Evolutionary conservation across 2,888 invertebrate genomes (phyloP).

Genomic region (Diploptera punctata): DNA sequence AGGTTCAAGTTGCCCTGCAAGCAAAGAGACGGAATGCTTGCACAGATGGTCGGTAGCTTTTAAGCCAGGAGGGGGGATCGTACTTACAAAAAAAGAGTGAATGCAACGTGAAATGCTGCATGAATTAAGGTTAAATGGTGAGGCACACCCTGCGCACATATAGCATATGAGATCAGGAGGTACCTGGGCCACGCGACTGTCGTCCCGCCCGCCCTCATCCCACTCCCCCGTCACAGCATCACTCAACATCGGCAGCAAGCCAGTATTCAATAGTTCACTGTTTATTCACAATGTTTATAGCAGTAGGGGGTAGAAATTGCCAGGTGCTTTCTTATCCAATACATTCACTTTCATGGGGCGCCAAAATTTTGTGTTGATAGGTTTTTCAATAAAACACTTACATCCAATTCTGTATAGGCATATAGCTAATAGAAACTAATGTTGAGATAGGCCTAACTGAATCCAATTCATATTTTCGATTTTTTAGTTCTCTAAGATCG

Average conservation of each 20-base stretch:
- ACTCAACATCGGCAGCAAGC: neutral
- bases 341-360: no score
- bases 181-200: constrained; percentile 31
- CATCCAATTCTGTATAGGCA: no score
- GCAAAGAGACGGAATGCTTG: no score
- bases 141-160: constrained; percentile 26
- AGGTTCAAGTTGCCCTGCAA: constrained; percentile 34
- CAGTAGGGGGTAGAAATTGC: no score
- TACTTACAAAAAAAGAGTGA: no score
- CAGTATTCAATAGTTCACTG: neutral
- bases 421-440: no score
- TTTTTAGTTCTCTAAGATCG: no score
- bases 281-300: neutral
- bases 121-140: constrained; percentile 38
- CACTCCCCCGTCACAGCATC: neutral
- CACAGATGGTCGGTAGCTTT: constrained; percentile 39
- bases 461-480: no score
- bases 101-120: constrained; percentile 35
- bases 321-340: no score
- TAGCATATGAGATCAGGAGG: neutral
- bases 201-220: constrained; percentile 22
- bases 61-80: constrained; percentile 21
- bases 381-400: no score
- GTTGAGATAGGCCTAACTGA: no score
- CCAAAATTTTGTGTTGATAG: no score